Evolutionary conservation across 2,113 vertebrate species (phyloP).

Genomic region (Pterocles burchelli): DNA sequence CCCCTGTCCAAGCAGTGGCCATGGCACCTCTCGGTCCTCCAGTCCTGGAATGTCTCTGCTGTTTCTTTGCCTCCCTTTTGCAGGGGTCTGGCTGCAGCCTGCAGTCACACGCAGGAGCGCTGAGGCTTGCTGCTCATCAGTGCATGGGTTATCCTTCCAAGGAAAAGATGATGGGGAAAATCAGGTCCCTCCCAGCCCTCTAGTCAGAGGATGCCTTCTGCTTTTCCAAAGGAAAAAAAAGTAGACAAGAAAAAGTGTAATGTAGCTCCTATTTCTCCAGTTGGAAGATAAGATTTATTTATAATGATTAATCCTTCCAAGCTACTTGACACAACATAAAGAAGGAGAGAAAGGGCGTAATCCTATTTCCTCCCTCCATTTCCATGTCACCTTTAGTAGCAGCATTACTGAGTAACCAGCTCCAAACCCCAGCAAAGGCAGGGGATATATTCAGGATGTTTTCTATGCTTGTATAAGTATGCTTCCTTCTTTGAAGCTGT

Average conservation of each 20-base stretch:
- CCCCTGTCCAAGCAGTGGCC: accelerated
- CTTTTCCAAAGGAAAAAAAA: neutral
- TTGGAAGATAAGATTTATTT: neutral
- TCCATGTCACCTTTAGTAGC: neutral
- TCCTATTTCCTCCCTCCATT: neutral
- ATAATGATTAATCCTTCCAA: neutral
- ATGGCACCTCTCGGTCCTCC: accelerated
- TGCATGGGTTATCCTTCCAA: neutral
- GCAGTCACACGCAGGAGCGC: neutral
- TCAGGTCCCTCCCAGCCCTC: neutral
- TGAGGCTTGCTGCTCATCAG: neutral
- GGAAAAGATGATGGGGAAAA: neutral
- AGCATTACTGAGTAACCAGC: neutral
- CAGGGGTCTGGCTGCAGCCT: neutral
- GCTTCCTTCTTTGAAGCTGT: neutral
- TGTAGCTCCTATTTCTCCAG: neutral
- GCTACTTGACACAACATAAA: neutral
- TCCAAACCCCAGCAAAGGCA: neutral
- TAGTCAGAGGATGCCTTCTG: neutral
- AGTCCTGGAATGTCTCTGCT: neutral
- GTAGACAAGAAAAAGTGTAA: neutral
- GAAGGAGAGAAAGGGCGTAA: neutral
- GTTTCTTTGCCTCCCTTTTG: neutral
- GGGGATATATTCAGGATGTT: neutral
- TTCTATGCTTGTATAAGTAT: neutral